Conservation (phyloP, 2,888 invertebrate species). For the Tetranychus truncatus region DNA sequence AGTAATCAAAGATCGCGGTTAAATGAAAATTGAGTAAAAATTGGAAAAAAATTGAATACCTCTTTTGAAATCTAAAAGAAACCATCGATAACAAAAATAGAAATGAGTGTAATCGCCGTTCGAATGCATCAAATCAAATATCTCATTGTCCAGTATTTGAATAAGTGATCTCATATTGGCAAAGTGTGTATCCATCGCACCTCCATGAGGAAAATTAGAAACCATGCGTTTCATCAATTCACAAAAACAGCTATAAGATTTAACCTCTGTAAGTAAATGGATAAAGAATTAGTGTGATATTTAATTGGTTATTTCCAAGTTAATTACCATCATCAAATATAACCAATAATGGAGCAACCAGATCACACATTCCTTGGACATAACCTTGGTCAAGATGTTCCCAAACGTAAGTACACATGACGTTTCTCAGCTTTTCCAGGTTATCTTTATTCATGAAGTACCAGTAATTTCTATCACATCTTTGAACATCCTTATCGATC, state of each 20-base stretch:
- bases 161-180: slow-evolving; percentile 64
- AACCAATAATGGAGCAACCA: slow-evolving; percentile 76
- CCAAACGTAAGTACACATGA: slow-evolving; percentile 97
- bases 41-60: slow-evolving; percentile 33
- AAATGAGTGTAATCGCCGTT: slow-evolving; percentile 92
- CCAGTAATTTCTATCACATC: slow-evolving; percentile 82
- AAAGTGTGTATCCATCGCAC: slow-evolving; percentile 87
- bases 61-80: slow-evolving; percentile 81
- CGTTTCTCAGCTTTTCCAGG: slow-evolving; percentile 72
- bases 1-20: background rate
- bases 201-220: slow-evolving; percentile 73
- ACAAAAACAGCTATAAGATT: slow-evolving; percentile 76
- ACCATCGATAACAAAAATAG: slow-evolving; percentile 95
- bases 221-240: slow-evolving; percentile 74
- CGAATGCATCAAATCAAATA: slow-evolving; percentile 82
- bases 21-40: slow-evolving; percentile 5
- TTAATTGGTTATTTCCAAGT: no score
- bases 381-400: slow-evolving; percentile 82
- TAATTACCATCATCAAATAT: slow-evolving; percentile 56
- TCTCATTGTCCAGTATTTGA: slow-evolving; percentile 67
- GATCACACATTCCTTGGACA: slow-evolving; percentile 94
- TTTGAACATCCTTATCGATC: slow-evolving; percentile 86
- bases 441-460: slow-evolving; percentile 68
- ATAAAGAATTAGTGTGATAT: background rate
- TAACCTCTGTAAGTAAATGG: slow-evolving; percentile 44